Percentiles rank a stretch among this genome's conserved stretches.
Conservation (phyloP, 2,888 invertebrate species). For the Meandrusa payeni region DNA sequence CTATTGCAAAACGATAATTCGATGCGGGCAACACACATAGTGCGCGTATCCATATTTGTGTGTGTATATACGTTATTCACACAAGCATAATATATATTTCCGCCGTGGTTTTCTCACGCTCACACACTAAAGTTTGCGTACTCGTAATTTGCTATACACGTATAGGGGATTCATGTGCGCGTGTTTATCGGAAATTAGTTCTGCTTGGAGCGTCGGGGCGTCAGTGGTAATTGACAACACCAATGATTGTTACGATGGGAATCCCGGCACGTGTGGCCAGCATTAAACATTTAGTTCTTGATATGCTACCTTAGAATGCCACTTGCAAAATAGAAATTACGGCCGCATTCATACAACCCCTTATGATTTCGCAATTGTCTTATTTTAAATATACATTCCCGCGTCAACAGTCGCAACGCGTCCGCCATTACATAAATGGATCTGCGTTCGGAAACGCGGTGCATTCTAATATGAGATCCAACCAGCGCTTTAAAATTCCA, state of each 20-base stretch:
- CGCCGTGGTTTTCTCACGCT: slow-evolving; percentile 77
- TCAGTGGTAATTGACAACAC: slow-evolving; percentile 68
- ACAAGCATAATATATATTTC: slow-evolving; percentile 56
- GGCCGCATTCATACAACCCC: slow-evolving; percentile 39
- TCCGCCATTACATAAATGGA: slow-evolving; percentile 19
- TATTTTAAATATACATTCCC: slow-evolving; percentile 42
- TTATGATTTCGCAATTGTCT: slow-evolving; percentile 47
- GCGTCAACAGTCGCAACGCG: slow-evolving; percentile 34
- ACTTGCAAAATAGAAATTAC: slow-evolving; percentile 59
- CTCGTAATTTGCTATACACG: slow-evolving; percentile 61
- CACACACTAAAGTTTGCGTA: slow-evolving; percentile 52
- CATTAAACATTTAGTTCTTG: slow-evolving; percentile 62
- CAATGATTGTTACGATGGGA: slow-evolving; percentile 64
- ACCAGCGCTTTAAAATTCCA: slow-evolving; percentile 19
- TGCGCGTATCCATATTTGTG: slow-evolving; percentile 42
- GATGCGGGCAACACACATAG: slow-evolving; percentile 59
- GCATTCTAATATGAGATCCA: slow-evolving; percentile 14
- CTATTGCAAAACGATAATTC: slow-evolving; percentile 57
- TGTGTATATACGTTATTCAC: slow-evolving; percentile 49
- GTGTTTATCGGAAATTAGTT: slow-evolving; percentile 75
- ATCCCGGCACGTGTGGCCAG: slow-evolving; percentile 59
- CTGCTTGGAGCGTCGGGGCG: slow-evolving; percentile 60
- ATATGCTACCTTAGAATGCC: slow-evolving; percentile 43
- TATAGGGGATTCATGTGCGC: slow-evolving; percentile 50
- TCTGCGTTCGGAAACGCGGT: slow-evolving; percentile 1